These are phyloP conservation scores for Cosmia trapezina DNA, from an alignment of 2,888 invertebrate genomes.

Conservation along the genomic window DNA sequence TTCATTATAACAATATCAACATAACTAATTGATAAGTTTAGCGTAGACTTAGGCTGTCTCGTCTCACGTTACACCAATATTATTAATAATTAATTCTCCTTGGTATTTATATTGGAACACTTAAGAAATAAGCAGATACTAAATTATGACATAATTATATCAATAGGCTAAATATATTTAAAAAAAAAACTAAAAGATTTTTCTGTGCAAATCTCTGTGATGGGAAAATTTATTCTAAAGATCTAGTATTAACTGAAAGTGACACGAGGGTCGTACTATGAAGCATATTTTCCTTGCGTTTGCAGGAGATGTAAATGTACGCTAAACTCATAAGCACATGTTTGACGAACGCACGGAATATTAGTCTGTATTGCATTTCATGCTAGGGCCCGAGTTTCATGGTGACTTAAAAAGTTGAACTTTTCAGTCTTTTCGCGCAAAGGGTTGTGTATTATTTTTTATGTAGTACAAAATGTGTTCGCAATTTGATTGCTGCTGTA, in stretches of 20 bases:
- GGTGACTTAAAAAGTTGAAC: constrained; percentile 88
- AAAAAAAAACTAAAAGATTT: constrained; percentile 73
- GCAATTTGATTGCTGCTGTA: constrained; percentile 90
- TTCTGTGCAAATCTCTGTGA: constrained; percentile 90
- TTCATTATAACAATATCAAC: constrained; percentile 85
- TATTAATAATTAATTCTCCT: constrained; percentile 81
- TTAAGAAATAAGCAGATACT: constrained; percentile 85
- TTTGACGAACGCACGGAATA: constrained; percentile 63
- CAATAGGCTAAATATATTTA: constrained; percentile 84
- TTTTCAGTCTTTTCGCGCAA: constrained; percentile 90
- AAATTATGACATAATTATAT: constrained; percentile 87
- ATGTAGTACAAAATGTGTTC: constrained; percentile 91
- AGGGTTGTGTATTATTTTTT: constrained; percentile 91
- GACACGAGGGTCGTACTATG: constrained; percentile 79
- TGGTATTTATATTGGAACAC: constrained; percentile 85
- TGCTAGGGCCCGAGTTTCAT: constrained; percentile 75
- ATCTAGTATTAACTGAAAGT: constrained; percentile 87
- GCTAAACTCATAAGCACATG: constrained; percentile 56
- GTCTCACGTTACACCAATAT: constrained; percentile 85
- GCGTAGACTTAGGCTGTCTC: constrained; percentile 86
- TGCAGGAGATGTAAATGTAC: constrained; percentile 51
- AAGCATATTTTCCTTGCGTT: constrained; percentile 65
- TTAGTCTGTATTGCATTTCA: constrained; percentile 65
- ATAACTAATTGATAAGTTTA: constrained; percentile 85
- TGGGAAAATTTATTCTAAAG: constrained; percentile 89